Base-by-base conservation (phyloP, 2,797 vertebrate species). In the Peromyscus melanophrys region DNA sequence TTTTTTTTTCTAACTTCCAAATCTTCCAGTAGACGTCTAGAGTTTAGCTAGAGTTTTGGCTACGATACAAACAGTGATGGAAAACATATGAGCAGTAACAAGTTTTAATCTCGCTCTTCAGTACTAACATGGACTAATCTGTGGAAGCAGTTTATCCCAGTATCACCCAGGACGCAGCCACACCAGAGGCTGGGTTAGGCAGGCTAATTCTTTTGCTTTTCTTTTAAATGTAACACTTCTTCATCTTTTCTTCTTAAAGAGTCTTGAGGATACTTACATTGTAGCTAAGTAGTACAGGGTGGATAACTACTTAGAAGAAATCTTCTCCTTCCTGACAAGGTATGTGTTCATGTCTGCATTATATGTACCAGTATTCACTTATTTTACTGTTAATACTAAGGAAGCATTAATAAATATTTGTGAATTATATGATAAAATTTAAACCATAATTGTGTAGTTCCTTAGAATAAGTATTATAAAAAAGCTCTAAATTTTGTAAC, bases 61-160 rank as follows among this genome's bases (percentile, higher is more conserved):
- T 98, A 91, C 27, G 97, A 98, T 99, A 99, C 99, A 99, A 98
- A 99, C 98, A 97, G 98, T 99, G 99, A 99, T 99, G 99, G 99
- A 99, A 99, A 99, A 99, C 99, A 99, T 98, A 99, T 99, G 99
- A 99, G 98, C 98, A 97, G 98, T 98, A 99, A 99, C 99, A 99
- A 99, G 98, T 99, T 98, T 99, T 99, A 99, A 99, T 98, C 98
- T 98, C 94, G 97, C 98, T 99, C 98, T 98, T 98, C 99, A 99
- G 98, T 99, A 98, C 98, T 99, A 98, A 98, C 98, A 99, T 98
- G 99, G 98, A 98, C 98, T 99, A 99, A 99, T 99, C 98, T 98
- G 99, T 98, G 96, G 98, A 98, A 99, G 99, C 98, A 99, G 98
- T 98, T 98, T 98, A 98, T 97, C 99, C 98, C 98, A 98, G 99